A percentile compares a stretch with the other conserved stretches of the same genome.
Conservation (phyloP, 2,113 vertebrate species). For the Mormyrus iriodes region DNA sequence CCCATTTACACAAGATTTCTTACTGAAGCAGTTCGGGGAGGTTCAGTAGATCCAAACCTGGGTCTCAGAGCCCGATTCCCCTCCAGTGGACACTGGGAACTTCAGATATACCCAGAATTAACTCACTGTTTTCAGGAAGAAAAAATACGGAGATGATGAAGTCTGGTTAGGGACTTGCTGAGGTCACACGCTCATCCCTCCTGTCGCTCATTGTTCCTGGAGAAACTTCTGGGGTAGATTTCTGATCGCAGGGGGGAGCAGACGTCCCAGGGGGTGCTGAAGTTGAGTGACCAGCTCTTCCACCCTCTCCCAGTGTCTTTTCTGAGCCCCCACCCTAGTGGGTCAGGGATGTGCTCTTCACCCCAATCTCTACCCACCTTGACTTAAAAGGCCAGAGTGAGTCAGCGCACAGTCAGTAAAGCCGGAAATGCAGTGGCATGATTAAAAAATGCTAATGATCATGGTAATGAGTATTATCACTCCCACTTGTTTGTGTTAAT, state of each 20-base stretch:
- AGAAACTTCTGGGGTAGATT: background rate
- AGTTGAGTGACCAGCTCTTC: background rate
- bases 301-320: background rate
- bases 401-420: background rate
- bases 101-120: background rate
- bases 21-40: too few relatives aligned
- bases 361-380: too few relatives aligned
- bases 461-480: slow-evolving; percentile 6
- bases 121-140: background rate
- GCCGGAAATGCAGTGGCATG: background rate
- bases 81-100: background rate
- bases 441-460: slow-evolving; percentile 5
- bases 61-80: background rate
- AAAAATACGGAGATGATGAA: background rate
- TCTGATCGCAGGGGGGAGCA: background rate
- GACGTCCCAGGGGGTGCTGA: background rate
- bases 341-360: background rate
- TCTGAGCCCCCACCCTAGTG: background rate
- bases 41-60: background rate
- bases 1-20: too few relatives aligned
- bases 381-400: background rate
- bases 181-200: background rate
- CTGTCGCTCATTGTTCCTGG: background rate
- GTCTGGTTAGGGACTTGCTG: background rate
- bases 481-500: background rate